Conservation (phyloP, 2,888 invertebrate genomes). For the Ischnus inquisitorius region DNA sequence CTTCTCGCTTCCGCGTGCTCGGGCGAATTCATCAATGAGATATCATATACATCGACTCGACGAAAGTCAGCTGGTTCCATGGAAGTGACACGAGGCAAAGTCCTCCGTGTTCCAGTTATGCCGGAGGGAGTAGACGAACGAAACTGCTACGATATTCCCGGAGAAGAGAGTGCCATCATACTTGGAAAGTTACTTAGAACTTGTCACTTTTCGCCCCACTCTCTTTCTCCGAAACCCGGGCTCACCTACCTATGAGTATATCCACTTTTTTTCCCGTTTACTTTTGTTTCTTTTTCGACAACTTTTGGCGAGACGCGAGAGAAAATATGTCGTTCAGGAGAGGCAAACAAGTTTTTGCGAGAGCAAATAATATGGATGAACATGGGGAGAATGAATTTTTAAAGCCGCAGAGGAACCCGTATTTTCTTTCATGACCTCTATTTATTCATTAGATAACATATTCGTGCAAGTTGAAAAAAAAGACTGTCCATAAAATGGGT, state of each 20-base stretch:
- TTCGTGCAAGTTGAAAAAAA: too few species aligned
- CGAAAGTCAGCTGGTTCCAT: not conserved
- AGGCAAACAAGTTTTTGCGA: conserved; percentile 5
- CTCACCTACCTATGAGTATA: not conserved
- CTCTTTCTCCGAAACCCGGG: conserved; percentile 1
- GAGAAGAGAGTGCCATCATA: conserved; percentile 34
- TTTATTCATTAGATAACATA: too few species aligned
- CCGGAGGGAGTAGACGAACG: conserved; percentile 23
- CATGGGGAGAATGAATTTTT: not conserved
- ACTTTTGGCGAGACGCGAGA: conserved; percentile 45
- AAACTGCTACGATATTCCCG: conserved; percentile 40
- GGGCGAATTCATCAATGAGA: conserved; percentile 43
- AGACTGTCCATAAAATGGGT: too few species aligned
- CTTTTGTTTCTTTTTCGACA: conserved; percentile 35
- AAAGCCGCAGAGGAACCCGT: not conserved
- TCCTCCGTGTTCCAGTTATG: conserved; percentile 55
- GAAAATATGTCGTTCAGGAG: conserved; percentile 42
- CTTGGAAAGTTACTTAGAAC: conserved; percentile 48
- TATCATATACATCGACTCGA: conserved; percentile 30
- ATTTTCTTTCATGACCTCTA: not conserved
- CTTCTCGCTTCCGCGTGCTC: not conserved
- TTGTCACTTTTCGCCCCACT: conserved; percentile 54
- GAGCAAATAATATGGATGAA: not conserved
- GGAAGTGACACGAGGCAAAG: conserved; percentile 9
- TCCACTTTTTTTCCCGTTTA: conserved; percentile 17